Evolutionary conservation across 2,888 invertebrate genomes (phyloP).

Genomic region (Piscicola geometra): DNA sequence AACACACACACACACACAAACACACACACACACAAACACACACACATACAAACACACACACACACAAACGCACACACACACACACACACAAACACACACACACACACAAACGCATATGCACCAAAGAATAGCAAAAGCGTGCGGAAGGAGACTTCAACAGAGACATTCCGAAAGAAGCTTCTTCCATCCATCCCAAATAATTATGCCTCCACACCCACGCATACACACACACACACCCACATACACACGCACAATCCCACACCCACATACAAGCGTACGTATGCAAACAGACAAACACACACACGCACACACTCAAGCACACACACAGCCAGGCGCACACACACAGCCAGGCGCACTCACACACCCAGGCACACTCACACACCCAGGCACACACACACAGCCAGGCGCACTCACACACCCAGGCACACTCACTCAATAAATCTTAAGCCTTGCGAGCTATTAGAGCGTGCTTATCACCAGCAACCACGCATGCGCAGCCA

Average conservation of each 20-base stretch:
- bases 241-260: slow-evolving; percentile 12
- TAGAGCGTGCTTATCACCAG: slow-evolving; percentile 34
- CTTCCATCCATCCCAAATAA: too few relatives aligned
- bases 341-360: slow-evolving; percentile 4
- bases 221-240: background rate
- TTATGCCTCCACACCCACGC: too few relatives aligned
- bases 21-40: too few relatives aligned
- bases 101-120: too few relatives aligned
- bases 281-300: slow-evolving; percentile 9
- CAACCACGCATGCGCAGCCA: slow-evolving; percentile 18
- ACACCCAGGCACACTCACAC: slow-evolving; percentile 15
- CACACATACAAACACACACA: too few relatives aligned
- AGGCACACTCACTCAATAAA: slow-evolving; percentile 28
- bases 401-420: background rate
- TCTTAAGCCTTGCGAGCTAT: slow-evolving; percentile 32
- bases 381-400: slow-evolving; percentile 5
- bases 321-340: slow-evolving; percentile 1
- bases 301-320: slow-evolving; percentile 18
- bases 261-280: slow-evolving; percentile 11
- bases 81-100: too few relatives aligned
- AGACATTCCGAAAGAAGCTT: background rate
- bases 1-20: too few relatives aligned
- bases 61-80: too few relatives aligned
- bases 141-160: too few relatives aligned
- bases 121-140: too few relatives aligned